Evolutionary conservation across 2,113 vertebrate genomes (phyloP), one percentile per base, ranked within the genome.

Genomic region (Merops nubicus): DNA sequence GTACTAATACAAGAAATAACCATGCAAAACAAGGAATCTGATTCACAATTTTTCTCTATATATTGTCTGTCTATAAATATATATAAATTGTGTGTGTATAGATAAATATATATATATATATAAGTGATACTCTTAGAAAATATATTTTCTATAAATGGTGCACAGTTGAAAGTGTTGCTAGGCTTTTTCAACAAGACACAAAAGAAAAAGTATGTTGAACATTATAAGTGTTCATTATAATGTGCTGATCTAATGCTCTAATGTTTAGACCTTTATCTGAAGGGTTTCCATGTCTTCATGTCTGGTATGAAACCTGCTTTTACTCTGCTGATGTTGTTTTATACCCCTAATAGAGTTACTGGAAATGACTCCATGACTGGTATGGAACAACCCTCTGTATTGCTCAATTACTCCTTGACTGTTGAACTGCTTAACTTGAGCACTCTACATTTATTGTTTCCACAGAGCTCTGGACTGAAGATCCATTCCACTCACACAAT

Each of bases 1-100:
- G 84, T 42, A 85, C 36, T 82, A 95, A 93, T 67, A 48, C 20
- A 91, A 79, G 57, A 91, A 93, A 96, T 82, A 94, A 87, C 31
- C 9, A 76, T 28, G 48, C 38, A 88, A 96, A 93, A 64, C 38
- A 84, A 82, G 13, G 31, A 68, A 47, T 7, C 23, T 5, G 70
- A 56, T 33, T 65, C 57, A 40, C 36, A 95, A 59, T 88, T 81
- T 68, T 21, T 89, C 68, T 89, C 59, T 70, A 16, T 65, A 76
- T 73, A n/a, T n/a, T n/a, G n/a, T n/a, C n/a, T n/a, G n/a, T n/a
- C n/a, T n/a, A n/a, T n/a, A n/a, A n/a, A n/a, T n/a, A n/a, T n/a
- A n/a, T n/a, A n/a, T n/a, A n/a, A n/a, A n/a, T n/a, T n/a, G n/a
- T n/a, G n/a, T n/a, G n/a, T n/a, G n/a, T n/a, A n/a, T n/a, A n/a